These are phyloP conservation scores for Lagopus leucura DNA, from an alignment of 2,113 vertebrate species.

Conservation along the genomic window DNA sequence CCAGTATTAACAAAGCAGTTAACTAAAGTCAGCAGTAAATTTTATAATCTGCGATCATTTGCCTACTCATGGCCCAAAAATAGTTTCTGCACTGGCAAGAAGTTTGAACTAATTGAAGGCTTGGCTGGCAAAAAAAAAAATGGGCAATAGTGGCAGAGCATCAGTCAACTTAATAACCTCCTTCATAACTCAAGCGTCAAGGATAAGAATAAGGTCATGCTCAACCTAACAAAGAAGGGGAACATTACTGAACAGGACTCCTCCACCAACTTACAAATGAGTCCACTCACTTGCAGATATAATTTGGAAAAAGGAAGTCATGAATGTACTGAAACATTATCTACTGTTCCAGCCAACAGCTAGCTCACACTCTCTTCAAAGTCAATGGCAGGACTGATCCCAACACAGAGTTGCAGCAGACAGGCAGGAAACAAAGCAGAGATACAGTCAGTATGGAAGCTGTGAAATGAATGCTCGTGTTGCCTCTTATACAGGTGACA, in stretches of 20 bases:
- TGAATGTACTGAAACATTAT: neutral
- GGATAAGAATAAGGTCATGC: conserved; percentile 51
- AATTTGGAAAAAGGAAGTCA: neutral
- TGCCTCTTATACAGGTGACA: neutral
- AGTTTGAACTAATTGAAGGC: conserved; percentile 59
- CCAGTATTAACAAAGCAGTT: neutral
- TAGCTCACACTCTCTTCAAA: neutral
- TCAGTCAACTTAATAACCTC: conserved; percentile 55
- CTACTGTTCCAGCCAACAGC: neutral
- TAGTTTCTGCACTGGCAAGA: conserved; percentile 46
- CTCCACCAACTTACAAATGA: conserved; percentile 1
- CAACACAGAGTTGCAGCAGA: neutral
- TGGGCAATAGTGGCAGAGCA: neutral
- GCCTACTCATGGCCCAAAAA: conserved; percentile 27
- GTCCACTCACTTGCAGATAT: neutral
- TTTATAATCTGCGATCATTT: conserved; percentile 38
- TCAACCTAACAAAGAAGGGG: conserved; percentile 1
- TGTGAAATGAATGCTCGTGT: neutral
- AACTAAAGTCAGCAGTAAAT: conserved; percentile 25
- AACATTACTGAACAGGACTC: neutral
- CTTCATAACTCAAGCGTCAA: conserved; percentile 55
- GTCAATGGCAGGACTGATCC: neutral
- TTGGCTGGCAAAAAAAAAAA: conserved; percentile 38
- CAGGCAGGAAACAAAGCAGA: neutral
- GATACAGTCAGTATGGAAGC: neutral